Evolutionary conservation across 2,888 invertebrate genomes (phyloP), one percentile per base, ranked within the genome.

Genomic region (Fissipunctia ypsillon): DNA sequence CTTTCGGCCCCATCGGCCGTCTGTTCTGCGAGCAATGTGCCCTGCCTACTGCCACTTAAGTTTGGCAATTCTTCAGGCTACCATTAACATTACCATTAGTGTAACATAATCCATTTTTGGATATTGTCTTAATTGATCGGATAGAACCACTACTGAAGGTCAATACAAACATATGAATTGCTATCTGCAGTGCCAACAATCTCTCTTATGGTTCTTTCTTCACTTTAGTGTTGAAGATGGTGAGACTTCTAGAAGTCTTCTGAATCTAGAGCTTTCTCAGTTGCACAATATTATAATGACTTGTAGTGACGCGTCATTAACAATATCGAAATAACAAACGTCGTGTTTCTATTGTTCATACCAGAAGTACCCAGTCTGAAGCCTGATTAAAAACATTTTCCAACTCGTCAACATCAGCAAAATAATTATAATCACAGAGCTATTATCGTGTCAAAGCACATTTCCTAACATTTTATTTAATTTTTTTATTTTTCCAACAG

Each of bases 401-500:
- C 4, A n/a, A 60, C 5, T 16, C 25, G 19, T 19, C 19, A 61
- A 25, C 5, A 25, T 25, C 25, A 41, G 41, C 41, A 28, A 61
- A 22, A 61, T 41, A 0, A 12, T 25, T 12, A 25, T 12, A 45
- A 2, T n/a, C n/a, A n/a, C n/a, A 28, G 3, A 41, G n/a, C n/a
- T n/a, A n/a, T n/a, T 41, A 19, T 41, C 2, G 12, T 41, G 14
- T 52, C 4, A n/a, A 31, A 54, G 5, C n/a, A 10, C 16, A n/a
- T 31, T 59, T 31, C 19, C 16, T 54, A 64, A 63, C 14, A 28
- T 16, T 16, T 45, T 50, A n/a, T 9, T 9, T 31, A 38, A 38
- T 5, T 7, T 38, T 38, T 9, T 38, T 31, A 35, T n/a, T 60
- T 48, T 14, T 3, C 7, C 38, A 45, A 73, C 91, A 96, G 96